Conservation (phyloP, 2,113 vertebrate genomes). For the Electrona antarctica region DNA sequence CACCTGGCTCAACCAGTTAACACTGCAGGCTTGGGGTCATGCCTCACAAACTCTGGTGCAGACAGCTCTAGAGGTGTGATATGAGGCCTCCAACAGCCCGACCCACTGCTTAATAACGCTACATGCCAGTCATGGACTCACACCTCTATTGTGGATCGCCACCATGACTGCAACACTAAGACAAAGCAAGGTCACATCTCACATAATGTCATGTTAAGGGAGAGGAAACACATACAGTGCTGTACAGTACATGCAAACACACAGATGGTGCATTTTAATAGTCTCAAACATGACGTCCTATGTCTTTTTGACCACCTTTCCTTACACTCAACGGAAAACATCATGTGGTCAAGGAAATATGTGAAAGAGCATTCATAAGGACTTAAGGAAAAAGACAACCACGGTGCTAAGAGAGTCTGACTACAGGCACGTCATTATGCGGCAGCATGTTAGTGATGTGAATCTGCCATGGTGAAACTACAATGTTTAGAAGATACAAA, state of each 20-base stretch:
- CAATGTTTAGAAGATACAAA: too few species aligned
- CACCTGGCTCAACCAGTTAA: slow-evolving; percentile 77
- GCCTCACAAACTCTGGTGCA: slow-evolving; percentile 58
- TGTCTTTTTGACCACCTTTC: neutral
- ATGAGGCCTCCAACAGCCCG: slow-evolving; percentile 64
- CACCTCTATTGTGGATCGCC: slow-evolving; percentile 64
- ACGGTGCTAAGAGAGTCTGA: too few species aligned
- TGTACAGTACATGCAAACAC: neutral
- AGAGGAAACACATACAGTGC: slow-evolving; percentile 25
- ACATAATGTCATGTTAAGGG: slow-evolving; percentile 22
- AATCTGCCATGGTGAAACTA: too few species aligned
- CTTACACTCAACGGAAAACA: too few species aligned
- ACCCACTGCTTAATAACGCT: slow-evolving; percentile 62
- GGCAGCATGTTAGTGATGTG: too few species aligned
- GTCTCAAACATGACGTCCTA: neutral
- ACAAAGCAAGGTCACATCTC: slow-evolving; percentile 72
- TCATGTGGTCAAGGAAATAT: too few species aligned
- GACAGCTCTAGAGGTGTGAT: slow-evolving; percentile 75
- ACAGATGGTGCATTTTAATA: neutral
- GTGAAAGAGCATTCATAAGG: too few species aligned
- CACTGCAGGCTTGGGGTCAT: slow-evolving; percentile 67
- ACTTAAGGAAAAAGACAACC: too few species aligned
- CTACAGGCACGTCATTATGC: too few species aligned
- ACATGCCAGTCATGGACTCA: slow-evolving; percentile 72
- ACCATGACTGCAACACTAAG: slow-evolving; percentile 58